Evolutionary conservation across 2,113 vertebrate species (phyloP).

Genomic region (Lophius piscatorius): DNA sequence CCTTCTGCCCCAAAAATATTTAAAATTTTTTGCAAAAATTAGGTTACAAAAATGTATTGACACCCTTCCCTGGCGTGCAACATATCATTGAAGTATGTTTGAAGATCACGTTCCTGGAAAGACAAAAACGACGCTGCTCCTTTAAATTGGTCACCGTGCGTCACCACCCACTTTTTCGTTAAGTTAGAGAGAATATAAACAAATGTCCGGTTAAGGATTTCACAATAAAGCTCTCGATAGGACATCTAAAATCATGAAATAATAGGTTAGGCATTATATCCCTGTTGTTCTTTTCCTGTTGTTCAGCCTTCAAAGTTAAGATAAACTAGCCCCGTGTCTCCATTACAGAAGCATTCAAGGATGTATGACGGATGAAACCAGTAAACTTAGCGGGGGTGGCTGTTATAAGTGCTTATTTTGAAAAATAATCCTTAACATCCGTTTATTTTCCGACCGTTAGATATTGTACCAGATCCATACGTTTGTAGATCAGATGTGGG

Average conservation of each 20-base stretch:
- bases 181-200: not conserved
- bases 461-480: constrained; percentile 18
- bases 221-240: constrained; percentile 45
- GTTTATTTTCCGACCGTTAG: accelerated
- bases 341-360: no score
- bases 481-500: constrained; percentile 35
- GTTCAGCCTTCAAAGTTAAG: no score
- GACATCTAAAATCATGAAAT: no score
- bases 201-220: not conserved
- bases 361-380: accelerated
- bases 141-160: constrained; percentile 36
- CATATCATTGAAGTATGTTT: constrained; percentile 32
- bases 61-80: constrained; percentile 30
- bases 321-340: no score
- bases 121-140: constrained; percentile 6
- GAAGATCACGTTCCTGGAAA: constrained; percentile 44
- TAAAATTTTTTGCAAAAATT: no score
- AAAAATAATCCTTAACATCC: accelerated
- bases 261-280: no score
- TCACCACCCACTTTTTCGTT: not conserved
- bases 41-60: not conserved
- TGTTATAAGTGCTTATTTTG: constrained; percentile 11
- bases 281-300: no score
- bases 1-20: no score
- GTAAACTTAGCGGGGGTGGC: not conserved